phyloP scores from a whole-genome alignment of 64 coral and sea anemone genomes.

The Montipora capricornis region DNA sequence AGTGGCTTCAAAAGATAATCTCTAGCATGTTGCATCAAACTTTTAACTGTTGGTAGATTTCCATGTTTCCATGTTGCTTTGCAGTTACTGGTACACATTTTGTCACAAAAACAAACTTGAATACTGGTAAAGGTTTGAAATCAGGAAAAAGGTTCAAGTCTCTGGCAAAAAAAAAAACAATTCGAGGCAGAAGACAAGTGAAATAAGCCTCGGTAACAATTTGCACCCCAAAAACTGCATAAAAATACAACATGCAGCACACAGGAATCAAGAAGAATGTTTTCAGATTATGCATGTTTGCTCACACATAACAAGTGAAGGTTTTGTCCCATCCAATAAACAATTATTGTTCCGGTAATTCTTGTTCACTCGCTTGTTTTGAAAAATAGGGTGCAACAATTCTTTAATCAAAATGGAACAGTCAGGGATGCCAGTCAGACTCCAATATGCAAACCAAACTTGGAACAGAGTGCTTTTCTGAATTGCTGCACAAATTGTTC shows the following conservation, averaged over 20 bases:
- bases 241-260: conserved; percentile 23
- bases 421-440: not conserved
- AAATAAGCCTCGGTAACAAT: not conserved
- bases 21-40: too few species aligned
- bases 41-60: not conserved
- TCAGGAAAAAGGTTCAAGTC: not conserved
- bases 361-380: too few species aligned
- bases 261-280: not conserved
- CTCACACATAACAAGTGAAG: conserved; percentile 6
- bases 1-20: too few species aligned
- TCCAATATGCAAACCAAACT: conserved; percentile 59
- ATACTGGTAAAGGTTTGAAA: too few species aligned
- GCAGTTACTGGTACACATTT: not conserved
- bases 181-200: not conserved
- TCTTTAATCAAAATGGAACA: not conserved
- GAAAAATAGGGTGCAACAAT: not conserved
- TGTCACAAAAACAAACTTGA: not conserved
- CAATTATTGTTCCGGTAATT: not conserved
- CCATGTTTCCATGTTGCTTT: conserved; percentile 10
- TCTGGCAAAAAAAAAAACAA: not conserved
- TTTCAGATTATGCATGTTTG: not conserved
- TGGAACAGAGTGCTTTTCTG: conserved; percentile 19
- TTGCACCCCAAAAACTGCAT: not conserved
- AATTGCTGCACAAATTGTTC: not conserved
- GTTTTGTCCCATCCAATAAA: not conserved